Evolutionary conservation across 2,113 vertebrate species (phyloP).

Genomic region (Pachycephala philippinensis): DNA sequence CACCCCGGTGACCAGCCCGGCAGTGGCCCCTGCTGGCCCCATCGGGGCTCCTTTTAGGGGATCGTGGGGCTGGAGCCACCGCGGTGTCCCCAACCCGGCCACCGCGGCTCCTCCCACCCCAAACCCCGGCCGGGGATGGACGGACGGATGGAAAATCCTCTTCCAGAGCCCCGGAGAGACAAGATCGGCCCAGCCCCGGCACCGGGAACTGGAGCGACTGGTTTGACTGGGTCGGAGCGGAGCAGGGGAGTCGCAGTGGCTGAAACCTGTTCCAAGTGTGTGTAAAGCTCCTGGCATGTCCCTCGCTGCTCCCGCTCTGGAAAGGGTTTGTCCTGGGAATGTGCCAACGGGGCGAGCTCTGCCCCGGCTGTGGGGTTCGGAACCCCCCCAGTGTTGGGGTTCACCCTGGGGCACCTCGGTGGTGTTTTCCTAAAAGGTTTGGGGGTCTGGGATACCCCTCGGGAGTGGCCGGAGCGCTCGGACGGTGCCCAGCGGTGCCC

Average conservation of each 20-base stretch:
- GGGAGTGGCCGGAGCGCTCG: fast-evolving
- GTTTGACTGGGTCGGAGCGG: constrained; percentile 31
- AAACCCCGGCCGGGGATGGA: not conserved
- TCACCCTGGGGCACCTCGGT: fast-evolving
- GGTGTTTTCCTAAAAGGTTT: not conserved
- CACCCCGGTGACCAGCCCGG: fast-evolving
- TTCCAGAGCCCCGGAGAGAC: not conserved
- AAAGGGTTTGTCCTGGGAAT: not conserved
- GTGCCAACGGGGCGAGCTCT: not conserved
- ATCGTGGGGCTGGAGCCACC: fast-evolving
- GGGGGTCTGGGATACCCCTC: not conserved
- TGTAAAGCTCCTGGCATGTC: constrained; percentile 22
- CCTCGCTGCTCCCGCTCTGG: not conserved
- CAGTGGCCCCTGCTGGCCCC: not conserved
- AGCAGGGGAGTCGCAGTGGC: not conserved
- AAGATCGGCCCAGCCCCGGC: not conserved
- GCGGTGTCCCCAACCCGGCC: fast-evolving
- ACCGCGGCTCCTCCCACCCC: not conserved
- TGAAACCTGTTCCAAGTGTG: constrained; percentile 28
- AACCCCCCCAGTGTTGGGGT: fast-evolving
- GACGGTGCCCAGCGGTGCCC: fast-evolving
- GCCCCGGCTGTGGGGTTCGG: not conserved
- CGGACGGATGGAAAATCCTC: not conserved
- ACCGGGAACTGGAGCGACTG: constrained; percentile 30
- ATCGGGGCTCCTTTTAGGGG: fast-evolving